Conservation (phyloP, 2,888 invertebrate genomes). For the Hypomecis atomaria region DNA sequence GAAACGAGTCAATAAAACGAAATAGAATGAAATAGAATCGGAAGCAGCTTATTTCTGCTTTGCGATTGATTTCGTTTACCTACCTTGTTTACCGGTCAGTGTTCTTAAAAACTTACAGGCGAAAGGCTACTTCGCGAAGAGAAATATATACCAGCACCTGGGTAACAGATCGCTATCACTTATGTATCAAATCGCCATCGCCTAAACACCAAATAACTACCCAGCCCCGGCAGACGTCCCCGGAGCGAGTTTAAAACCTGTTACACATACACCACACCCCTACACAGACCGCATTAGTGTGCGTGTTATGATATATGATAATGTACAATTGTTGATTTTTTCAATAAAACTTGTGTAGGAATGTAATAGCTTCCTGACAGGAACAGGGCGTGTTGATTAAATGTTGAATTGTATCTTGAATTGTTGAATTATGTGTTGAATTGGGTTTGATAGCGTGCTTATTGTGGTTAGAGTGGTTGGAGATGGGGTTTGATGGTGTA, state of each 20-base stretch:
- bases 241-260: conserved; percentile 60
- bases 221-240: conserved; percentile 58
- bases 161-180: background rate
- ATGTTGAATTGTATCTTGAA: conserved; percentile 7
- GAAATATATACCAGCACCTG: background rate
- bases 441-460: background rate
- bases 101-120: no score
- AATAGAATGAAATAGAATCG: no score
- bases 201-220: conserved; percentile 23
- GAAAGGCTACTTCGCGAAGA: no score
- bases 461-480: no score
- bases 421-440: conserved; percentile 4
- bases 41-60: no score
- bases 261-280: conserved; percentile 48
- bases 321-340: conserved; percentile 52
- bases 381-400: conserved; percentile 30
- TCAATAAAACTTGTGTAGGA: conserved; percentile 36
- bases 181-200: conserved; percentile 20
- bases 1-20: no score
- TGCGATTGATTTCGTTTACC: no score
- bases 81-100: no score
- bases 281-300: conserved; percentile 24
- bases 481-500: no score
- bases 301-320: conserved; percentile 63
- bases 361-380: conserved; percentile 35